Evolutionary conservation across 92 coral and sea anemone species (phyloP), one percentile per base, ranked within the genome.

Genomic region (Palythoa caribaeorum): DNA sequence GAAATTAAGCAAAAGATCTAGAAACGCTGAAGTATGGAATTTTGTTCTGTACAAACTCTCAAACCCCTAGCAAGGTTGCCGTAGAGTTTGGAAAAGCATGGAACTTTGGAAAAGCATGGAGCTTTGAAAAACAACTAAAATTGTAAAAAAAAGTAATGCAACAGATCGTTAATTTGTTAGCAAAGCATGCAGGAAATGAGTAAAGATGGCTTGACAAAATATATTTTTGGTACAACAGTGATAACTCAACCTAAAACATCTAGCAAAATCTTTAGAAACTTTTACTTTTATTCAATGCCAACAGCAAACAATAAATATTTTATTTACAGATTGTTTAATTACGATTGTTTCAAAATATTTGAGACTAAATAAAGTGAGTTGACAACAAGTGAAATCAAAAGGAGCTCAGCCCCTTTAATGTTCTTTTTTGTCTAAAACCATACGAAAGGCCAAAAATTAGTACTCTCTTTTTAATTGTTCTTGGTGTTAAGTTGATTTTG

Each of bases 261-360:
- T 21, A 44, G 13, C n/a, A 55, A 78, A 53, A 78, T 6, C 13
- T 44, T 1, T 44, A 44, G 50, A 44, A 53, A 28, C 6, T 8
- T 52, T 14, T 54, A 9, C 20, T 50, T 80, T 80, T 80, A 80
- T 44, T 80, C 73, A 80, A 11, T 40, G 57, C 17, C 62, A 66
- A 48, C 14, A 80, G 28, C 74, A 65, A 80, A 80, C 75, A 35
- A 79, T 79, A 62, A 80, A 80, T 80, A 80, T 51, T n/a, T 52
- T 80, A 80, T 80, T 80, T 73, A 73, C 54, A 73, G 39, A 16
- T 73, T 38, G 78, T 9, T 39, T 73, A 39, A 38, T 11, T 73
- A 28, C 40, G 48, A 20, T 38, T 39, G 50, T 20, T 36, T 63
- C 8, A 63, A 63, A 63, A 63, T 3, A 9, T 63, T 17, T 17